These are phyloP conservation scores for Pseudochaenichthys georgianus DNA, from an alignment of 2,797 vertebrate species.

Conservation along the genomic window DNA sequence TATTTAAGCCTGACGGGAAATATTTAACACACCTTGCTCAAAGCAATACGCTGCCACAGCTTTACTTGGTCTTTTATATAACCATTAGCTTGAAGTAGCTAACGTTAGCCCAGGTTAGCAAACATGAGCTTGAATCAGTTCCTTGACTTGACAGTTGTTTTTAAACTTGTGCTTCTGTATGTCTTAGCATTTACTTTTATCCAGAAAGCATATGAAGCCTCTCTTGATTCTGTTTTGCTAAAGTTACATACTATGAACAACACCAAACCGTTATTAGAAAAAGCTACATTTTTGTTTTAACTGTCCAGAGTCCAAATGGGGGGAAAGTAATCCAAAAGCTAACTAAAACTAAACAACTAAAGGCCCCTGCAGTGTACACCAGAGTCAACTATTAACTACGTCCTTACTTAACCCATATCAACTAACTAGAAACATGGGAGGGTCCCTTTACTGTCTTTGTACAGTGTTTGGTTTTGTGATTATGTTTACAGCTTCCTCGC, in stretches of 20 bases:
- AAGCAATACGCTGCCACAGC: neutral
- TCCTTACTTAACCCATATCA: neutral
- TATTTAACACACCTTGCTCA: neutral
- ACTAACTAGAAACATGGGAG: slow-evolving; percentile 8
- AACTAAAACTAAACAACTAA: neutral
- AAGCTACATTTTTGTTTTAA: neutral
- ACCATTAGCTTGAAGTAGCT: neutral
- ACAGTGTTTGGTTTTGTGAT: neutral
- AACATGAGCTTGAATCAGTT: neutral
- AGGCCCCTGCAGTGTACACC: neutral
- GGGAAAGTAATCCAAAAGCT: neutral
- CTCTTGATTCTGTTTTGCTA: neutral
- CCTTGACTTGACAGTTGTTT: neutral
- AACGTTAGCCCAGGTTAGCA: neutral
- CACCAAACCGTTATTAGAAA: neutral
- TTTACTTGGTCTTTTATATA: neutral
- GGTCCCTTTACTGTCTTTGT: neutral
- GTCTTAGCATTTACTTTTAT: neutral
- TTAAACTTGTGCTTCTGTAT: neutral
- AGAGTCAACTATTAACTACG: slow-evolving; percentile 64
- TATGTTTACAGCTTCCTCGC: neutral
- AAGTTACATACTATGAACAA: slow-evolving; percentile 4
- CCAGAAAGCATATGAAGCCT: neutral
- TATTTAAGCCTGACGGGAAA: no score
- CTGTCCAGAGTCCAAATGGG: neutral